A percentile compares a stretch with the other conserved stretches of the same genome.
These are phyloP conservation scores for Pocillopora grandis DNA, from an alignment of 92 coral and sea anemone species.

Conservation along the genomic window DNA sequence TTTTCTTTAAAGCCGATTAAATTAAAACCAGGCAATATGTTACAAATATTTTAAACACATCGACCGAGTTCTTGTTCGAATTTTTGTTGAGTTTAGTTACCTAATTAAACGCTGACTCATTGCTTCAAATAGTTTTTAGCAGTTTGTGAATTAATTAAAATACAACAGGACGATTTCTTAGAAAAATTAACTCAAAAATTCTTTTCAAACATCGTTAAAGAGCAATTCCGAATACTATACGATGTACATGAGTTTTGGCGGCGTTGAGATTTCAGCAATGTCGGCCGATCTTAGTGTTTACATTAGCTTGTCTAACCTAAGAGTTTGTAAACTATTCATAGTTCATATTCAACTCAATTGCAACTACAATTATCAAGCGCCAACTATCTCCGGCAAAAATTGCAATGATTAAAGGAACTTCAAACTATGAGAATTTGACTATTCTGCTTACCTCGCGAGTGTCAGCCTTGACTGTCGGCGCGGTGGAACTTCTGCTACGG, in stretches of 20 bases:
- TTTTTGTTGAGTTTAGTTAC: neutral
- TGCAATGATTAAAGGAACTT: neutral
- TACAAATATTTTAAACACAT: neutral
- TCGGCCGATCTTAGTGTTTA: constrained; percentile 8
- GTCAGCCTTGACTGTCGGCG: neutral
- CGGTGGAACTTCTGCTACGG: neutral
- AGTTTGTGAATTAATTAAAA: neutral
- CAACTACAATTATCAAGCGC: neutral
- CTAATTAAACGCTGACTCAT: neutral
- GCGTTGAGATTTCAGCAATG: too few species aligned
- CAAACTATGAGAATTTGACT: neutral
- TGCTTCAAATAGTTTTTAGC: neutral
- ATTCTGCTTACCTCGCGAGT: constrained; percentile 1
- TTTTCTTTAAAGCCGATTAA: neutral
- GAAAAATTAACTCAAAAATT: neutral
- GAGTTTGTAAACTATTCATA: constrained; percentile 6
- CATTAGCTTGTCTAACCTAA: constrained; percentile 17
- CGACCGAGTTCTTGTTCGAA: too few species aligned
- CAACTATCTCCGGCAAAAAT: neutral
- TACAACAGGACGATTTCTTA: neutral
- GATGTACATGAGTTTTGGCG: too few species aligned
- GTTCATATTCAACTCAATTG: neutral
- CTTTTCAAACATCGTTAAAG: neutral
- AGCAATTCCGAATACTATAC: neutral
- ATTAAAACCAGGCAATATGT: neutral